Percentiles rank a stretch among this genome's conserved stretches.
These are phyloP conservation scores for Drosophila dives DNA, from an alignment of 2,888 invertebrate species.

Conservation along the genomic window DNA sequence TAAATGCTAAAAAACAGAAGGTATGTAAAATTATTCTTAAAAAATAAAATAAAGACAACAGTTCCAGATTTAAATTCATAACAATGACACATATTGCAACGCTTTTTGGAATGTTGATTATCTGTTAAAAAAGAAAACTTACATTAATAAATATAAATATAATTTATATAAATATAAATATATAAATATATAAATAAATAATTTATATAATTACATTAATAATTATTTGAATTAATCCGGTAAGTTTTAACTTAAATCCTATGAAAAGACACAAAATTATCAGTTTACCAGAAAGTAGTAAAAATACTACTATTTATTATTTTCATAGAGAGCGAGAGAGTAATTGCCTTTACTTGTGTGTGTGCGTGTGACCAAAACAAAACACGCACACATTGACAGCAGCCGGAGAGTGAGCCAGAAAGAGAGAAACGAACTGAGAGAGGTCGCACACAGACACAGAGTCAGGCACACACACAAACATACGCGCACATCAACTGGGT, in stretches of 20 bases:
- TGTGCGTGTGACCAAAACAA: conserved; percentile 81
- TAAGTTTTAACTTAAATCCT: background rate
- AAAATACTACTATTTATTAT: conserved; percentile 37
- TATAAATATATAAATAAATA: too few relatives aligned
- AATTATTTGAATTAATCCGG: background rate
- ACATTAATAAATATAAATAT: background rate
- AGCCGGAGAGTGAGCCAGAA: conserved; percentile 21
- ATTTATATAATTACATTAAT: background rate
- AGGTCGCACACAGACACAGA: conserved; percentile 6
- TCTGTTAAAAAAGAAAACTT: background rate
- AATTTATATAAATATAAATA: too few relatives aligned
- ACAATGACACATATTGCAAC: background rate
- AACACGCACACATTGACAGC: conserved; percentile 65
- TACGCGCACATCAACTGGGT: conserved; percentile 15
- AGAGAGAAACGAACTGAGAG: conserved; percentile 38
- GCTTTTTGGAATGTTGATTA: background rate
- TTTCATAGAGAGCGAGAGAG: conserved; percentile 19
- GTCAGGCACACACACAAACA: conserved; percentile 31
- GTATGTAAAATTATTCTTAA: background rate
- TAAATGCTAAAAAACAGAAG: background rate
- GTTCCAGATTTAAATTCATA: background rate
- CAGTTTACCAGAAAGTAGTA: conserved; percentile 38
- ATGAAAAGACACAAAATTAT: background rate
- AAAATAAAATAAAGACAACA: background rate
- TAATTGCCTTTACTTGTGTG: conserved; percentile 29